A percentile compares a stretch with the other conserved stretches of the same genome.
Conservation (phyloP, 2,888 invertebrate species). For the Netelia melanura region DNA sequence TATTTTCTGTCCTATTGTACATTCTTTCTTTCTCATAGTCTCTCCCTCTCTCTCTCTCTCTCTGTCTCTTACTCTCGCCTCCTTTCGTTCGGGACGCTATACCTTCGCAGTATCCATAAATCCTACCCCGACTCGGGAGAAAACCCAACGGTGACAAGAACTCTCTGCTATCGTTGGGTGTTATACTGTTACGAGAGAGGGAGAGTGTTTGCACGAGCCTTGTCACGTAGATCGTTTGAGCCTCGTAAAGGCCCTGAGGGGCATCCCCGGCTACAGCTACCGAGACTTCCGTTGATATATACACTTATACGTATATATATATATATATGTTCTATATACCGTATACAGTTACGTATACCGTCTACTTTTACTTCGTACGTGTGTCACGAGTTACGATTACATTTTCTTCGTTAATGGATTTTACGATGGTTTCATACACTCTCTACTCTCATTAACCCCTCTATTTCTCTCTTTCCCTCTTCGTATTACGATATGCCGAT, state of each 20-base stretch:
- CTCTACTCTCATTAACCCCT: neutral
- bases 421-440: neutral
- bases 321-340: neutral
- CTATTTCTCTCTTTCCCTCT: neutral
- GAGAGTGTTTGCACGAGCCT: constrained; percentile 56
- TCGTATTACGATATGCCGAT: constrained; percentile 17
- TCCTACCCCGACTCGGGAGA: constrained; percentile 10
- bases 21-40: neutral
- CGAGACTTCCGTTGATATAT: constrained; percentile 8
- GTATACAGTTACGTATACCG: neutral
- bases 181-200: constrained; percentile 41
- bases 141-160: constrained; percentile 50
- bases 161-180: constrained; percentile 35
- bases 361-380: neutral
- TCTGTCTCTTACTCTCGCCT: neutral
- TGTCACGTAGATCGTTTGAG: constrained; percentile 67
- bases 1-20: neutral
- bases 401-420: constrained; percentile 32
- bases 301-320: neutral
- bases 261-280: constrained; percentile 28
- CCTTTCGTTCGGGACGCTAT: constrained; percentile 15
- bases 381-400: constrained; percentile 16
- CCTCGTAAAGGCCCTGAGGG: constrained; percentile 57
- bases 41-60: too few species aligned
- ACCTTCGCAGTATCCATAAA: constrained; percentile 48